Evolutionary conservation across 1,140 invertebrate genomes (phyloP).

Genomic region (Drosophila rufa): DNA sequence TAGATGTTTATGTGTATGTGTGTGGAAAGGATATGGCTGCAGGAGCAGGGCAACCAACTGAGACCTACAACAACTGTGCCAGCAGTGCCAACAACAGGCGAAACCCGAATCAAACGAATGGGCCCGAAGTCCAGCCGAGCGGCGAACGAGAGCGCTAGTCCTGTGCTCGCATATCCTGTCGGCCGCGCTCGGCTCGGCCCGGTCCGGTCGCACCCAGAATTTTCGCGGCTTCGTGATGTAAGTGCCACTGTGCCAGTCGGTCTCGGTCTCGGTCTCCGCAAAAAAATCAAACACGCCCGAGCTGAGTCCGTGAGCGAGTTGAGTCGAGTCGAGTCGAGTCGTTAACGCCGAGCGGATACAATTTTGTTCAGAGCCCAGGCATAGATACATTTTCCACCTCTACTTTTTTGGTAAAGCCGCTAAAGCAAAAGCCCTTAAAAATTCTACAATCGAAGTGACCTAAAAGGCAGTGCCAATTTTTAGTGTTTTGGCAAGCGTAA

Average conservation of each 20-base stretch:
- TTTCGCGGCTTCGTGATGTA: slow-evolving; percentile 77
- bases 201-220: slow-evolving; percentile 81
- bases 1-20: neutral
- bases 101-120: slow-evolving; percentile 34
- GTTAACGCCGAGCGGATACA: slow-evolving; percentile 68
- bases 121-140: slow-evolving; percentile 20
- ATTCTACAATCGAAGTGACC: slow-evolving; percentile 25
- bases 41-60: slow-evolving; percentile 48
- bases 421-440: slow-evolving; percentile 7
- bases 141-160: slow-evolving; percentile 17
- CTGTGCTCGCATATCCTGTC: slow-evolving; percentile 18
- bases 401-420: slow-evolving; percentile 33
- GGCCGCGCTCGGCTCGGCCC: slow-evolving; percentile 28
- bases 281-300: slow-evolving; percentile 61
- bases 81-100: slow-evolving; percentile 50
- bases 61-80: slow-evolving; percentile 65
- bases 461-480: neutral
- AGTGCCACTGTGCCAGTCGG: slow-evolving; percentile 77
- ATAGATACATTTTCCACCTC: slow-evolving; percentile 78
- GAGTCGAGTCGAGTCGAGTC: slow-evolving; percentile 76
- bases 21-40: slow-evolving; percentile 25
- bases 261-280: slow-evolving; percentile 57
- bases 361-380: slow-evolving; percentile 67
- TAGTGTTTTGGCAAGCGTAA: slow-evolving; percentile 43
- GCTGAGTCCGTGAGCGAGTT: slow-evolving; percentile 74